Conservation (phyloP, 2,113 vertebrate species). For the Megalops atlanticus region DNA sequence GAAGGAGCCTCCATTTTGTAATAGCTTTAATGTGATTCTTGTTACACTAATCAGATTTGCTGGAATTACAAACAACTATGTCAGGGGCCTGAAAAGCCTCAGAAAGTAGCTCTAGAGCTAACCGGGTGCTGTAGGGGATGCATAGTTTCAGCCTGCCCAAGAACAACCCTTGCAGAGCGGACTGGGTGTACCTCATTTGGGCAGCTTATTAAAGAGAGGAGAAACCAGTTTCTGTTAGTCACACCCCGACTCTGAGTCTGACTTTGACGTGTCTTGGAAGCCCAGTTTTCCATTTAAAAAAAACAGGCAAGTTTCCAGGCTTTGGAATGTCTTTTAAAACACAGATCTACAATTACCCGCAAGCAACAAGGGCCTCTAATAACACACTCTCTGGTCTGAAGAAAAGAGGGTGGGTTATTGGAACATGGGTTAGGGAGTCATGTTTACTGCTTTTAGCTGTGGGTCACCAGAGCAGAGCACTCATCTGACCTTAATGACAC, state of each 20-base stretch:
- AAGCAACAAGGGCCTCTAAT: neutral
- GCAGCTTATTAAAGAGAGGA: conserved; percentile 1
- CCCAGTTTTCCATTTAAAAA: conserved; percentile 9
- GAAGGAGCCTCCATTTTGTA: neutral
- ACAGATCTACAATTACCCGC: conserved; percentile 14
- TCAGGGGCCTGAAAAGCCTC: neutral
- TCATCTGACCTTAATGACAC: neutral
- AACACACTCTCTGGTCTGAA: neutral
- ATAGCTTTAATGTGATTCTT: conserved; percentile 30
- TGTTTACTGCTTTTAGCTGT: neutral
- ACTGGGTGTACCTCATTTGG: neutral
- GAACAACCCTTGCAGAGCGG: neutral
- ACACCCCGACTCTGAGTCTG: neutral
- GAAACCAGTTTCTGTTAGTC: neutral
- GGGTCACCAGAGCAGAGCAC: neutral
- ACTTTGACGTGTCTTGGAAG: conserved; percentile 1
- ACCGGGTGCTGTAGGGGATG: neutral
- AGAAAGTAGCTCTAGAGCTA: too few relatives aligned
- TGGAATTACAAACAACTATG: conserved; percentile 18
- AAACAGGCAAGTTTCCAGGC: conserved; percentile 21
- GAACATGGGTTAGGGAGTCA: neutral
- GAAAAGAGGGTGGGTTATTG: neutral
- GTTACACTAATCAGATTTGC: conserved; percentile 58
- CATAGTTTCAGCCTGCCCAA: conserved; percentile 40
- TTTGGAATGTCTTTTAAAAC: conserved; percentile 23